A percentile compares a stretch with the other conserved stretches of the same genome.
phyloP scores from a whole-genome alignment of 92 coral and sea anemone species.

The Siderastrea siderea region DNA sequence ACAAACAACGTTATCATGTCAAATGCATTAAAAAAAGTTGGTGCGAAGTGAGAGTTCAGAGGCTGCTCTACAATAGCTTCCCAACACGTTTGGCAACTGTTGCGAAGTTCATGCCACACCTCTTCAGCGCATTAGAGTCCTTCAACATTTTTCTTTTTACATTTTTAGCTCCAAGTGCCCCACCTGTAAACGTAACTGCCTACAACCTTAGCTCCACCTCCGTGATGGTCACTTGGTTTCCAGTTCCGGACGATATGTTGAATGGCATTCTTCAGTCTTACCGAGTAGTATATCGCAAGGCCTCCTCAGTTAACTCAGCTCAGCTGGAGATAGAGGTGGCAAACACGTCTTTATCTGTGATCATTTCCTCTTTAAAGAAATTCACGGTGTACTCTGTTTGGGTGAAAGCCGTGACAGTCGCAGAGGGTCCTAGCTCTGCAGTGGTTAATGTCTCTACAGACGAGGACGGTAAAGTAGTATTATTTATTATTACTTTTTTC shows the following conservation, averaged over 20 bases:
- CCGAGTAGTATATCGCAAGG: neutral
- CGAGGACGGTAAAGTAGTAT: conserved; percentile 66
- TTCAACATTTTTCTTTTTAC: too few relatives aligned
- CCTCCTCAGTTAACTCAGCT: neutral
- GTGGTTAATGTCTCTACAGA: conserved; percentile 49
- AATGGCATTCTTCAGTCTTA: conserved; percentile 12
- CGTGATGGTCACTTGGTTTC: conserved; percentile 28
- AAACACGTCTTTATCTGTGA: neutral
- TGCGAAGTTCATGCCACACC: too few relatives aligned
- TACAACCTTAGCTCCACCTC: conserved; percentile 36
- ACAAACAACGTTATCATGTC: too few relatives aligned
- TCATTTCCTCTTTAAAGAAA: conserved; percentile 31
- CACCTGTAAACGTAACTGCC: conserved; percentile 25
- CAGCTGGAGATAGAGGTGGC: neutral
- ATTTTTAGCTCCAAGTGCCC: conserved; percentile 23
- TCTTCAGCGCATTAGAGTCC: too few relatives aligned
- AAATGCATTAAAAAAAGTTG: too few relatives aligned
- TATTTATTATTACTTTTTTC: neutral
- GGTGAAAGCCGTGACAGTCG: conserved; percentile 65
- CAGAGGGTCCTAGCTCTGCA: conserved; percentile 45
- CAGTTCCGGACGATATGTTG: neutral
- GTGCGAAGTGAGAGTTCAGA: too few relatives aligned
- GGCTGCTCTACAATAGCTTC: too few relatives aligned
- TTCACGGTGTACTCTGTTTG: conserved; percentile 73
- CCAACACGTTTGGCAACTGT: too few relatives aligned